Base-by-base conservation (phyloP, 2,113 vertebrate species). In the Stegastes partitus region DNA sequence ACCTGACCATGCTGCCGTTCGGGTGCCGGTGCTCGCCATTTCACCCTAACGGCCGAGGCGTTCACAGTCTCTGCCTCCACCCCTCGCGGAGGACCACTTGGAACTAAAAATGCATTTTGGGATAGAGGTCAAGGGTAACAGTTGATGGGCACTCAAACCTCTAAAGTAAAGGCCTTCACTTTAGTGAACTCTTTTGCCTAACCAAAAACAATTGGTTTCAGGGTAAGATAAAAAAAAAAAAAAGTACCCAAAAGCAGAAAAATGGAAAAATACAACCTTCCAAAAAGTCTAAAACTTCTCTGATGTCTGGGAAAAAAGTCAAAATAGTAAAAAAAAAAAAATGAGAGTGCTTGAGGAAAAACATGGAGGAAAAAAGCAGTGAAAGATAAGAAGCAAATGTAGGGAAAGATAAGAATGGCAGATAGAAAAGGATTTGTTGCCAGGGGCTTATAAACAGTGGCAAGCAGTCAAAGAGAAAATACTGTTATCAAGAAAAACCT, bases 51-150 rank as follows among this genome's bases (percentile, higher is more conserved):
- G 89, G 96, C 95, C 85, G 97, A 96, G 78, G 97, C 96, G 94
- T 99, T 99, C 95, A 98, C 93, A 94, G 97, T 96, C 95, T 97
- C 96, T 58, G 96, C 96, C 95, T 96, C 96, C 92, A 99, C 96
- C 94, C 95, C 96, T 83, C 96, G 96, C 90, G 96, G 97, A 93
- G 97, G 96, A 94, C 97, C 97, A 89, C 97, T 97, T 95, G 97
- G 98, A 97, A 99, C 97, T 99, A 97, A 94, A 97, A 96, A 95
- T 96, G 97, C 95, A 98, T 95, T 96, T 97, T 94, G 89, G 96
- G 94, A 97, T 95, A 93, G 73, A 97, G 94, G 87, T 97, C 87
- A 92, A 79, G 77, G 73, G 82, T 90, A 79, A 90, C 61, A 82
- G 77, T 62, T 74, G 87, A 87, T 54, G 75, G 86, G 59, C 56